Conservation (phyloP, 2,797 vertebrate genomes). For the Trematomus bernacchii region DNA sequence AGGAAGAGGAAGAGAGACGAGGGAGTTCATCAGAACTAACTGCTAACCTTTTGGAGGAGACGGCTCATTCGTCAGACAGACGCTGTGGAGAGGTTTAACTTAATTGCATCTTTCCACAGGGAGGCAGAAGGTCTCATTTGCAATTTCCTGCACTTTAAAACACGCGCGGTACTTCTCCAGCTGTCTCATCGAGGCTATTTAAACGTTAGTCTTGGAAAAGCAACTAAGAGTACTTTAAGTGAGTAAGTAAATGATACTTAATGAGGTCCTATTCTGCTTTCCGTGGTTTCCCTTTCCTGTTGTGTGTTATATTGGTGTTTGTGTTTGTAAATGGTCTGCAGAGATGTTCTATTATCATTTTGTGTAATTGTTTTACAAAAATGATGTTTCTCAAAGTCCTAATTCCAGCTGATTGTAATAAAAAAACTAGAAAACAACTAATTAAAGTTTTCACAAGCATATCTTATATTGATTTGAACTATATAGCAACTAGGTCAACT, state of each 20-base stretch:
- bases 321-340: no score
- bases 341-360: background rate
- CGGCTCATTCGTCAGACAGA: slow-evolving; percentile 64
- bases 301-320: no score
- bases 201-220: background rate
- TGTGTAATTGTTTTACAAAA: background rate
- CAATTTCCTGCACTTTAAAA: slow-evolving; percentile 58
- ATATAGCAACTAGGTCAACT: no score
- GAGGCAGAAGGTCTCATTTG: slow-evolving; percentile 66
- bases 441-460: background rate
- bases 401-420: background rate
- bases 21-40: slow-evolving; percentile 52
- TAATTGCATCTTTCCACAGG: slow-evolving; percentile 62
- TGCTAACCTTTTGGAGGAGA: slow-evolving; percentile 62
- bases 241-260: background rate
- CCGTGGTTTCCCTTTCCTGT: background rate
- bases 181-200: slow-evolving; percentile 11
- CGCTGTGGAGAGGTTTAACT: slow-evolving; percentile 60
- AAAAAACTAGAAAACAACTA: background rate
- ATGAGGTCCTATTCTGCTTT: no score
- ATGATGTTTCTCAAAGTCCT: background rate
- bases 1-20: slow-evolving; percentile 10
- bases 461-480: background rate
- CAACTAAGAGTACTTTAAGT: background rate
- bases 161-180: slow-evolving; percentile 11